Base-by-base conservation (phyloP, 2,888 invertebrate species). In the Zaprionus lineosus region DNA sequence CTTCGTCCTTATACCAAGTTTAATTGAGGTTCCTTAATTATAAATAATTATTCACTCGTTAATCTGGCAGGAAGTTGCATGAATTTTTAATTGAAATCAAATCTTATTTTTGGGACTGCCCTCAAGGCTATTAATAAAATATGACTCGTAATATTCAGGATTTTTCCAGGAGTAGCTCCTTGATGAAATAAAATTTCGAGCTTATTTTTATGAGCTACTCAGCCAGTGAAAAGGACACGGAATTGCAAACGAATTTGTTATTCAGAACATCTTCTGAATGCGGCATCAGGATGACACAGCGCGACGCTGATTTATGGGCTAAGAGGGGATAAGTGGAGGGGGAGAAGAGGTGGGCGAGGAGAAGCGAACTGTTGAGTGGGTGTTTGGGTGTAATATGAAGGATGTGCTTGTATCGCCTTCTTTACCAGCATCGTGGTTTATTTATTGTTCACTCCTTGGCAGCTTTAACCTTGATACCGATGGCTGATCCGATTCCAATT, bases 401-500 rank as follows among this genome's bases (percentile, higher is more conserved):
- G 15, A 31, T 48, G 31, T 50, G 46, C 31, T n/a, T n/a, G n/a
- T n/a, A n/a, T n/a, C 34, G 16, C 19, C 14, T 18, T 24, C 33
- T 36, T 50, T 47, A 44, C 47, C 52, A 34, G 63, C 39, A 69
- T 46, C 29, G 41, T 52, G 46, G 37, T 58, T 59, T 50, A 46
- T 60, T 64, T 70, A 69, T 70, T 64, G 70, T 44, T 44, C 21
- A 29, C 48, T 59, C 29, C 43, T 59, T 59, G 43, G 47, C 31
- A 43, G 47, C 11, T 36, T 64, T 70, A 64, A 65, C 71, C 67
- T 68, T 59, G 44, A 64, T 68, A 71, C 71, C 65, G 50, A 19
- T 48, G 70, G 59, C 59, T 64, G 65, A 68, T 70, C 65, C 71
- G 71, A 64, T 67, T 70, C 34, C 55, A n/a, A n/a, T n/a, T n/a